These are phyloP conservation scores for Lasioglossum oenotherae DNA, from an alignment of 2,888 invertebrate species.

Conservation along the genomic window DNA sequence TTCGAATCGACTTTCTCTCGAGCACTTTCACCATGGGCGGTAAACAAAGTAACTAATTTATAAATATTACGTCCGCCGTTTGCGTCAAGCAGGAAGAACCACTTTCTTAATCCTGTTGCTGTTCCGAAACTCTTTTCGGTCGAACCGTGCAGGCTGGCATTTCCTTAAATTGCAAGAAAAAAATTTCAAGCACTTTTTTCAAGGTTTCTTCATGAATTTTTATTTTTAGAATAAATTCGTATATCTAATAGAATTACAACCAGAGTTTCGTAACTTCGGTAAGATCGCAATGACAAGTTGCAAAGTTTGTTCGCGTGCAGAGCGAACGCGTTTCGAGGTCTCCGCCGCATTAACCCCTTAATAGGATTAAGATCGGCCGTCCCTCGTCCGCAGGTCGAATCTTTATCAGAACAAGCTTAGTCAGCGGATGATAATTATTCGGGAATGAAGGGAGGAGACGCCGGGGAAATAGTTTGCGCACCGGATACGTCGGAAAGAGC, in stretches of 20 bases:
- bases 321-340: not conserved
- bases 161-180: not conserved
- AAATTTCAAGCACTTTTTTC: not conserved
- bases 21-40: not conserved
- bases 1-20: not conserved
- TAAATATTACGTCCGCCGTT: not conserved
- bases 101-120: not conserved
- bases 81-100: not conserved
- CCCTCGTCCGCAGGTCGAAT: conserved; percentile 23
- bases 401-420: conserved; percentile 56
- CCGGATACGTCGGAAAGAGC: conserved; percentile 65
- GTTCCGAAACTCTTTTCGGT: not conserved
- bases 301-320: not conserved
- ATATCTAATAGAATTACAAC: not conserved
- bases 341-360: not conserved
- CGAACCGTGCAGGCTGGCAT: not conserved
- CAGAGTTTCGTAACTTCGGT: not conserved
- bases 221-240: not conserved
- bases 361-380: conserved; percentile 8
- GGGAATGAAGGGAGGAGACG: conserved; percentile 12
- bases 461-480: conserved; percentile 43
- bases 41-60: not conserved
- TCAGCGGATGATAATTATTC: conserved; percentile 67
- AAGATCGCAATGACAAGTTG: not conserved
- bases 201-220: not conserved